Percentiles rank a stretch among this genome's conserved stretches.
These are phyloP conservation scores for Pipra filicauda DNA, from an alignment of 2,113 vertebrate genomes.

Conservation along the genomic window DNA sequence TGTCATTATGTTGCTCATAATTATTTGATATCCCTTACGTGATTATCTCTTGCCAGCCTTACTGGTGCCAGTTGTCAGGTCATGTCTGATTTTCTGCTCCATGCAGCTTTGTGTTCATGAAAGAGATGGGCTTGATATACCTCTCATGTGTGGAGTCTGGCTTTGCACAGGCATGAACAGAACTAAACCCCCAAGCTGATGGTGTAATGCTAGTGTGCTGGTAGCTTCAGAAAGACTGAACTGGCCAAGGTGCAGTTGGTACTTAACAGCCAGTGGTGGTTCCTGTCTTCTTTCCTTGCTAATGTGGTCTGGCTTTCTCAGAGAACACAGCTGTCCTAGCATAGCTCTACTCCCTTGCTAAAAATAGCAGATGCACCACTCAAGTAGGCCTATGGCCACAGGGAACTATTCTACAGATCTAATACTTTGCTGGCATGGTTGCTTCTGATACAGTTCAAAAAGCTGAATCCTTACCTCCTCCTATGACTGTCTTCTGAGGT, in stretches of 20 bases:
- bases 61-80: not conserved
- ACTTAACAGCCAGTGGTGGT: not conserved
- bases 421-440: not conserved
- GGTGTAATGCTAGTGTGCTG: not conserved
- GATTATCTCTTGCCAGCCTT: not conserved
- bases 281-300: not conserved
- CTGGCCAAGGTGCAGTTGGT: not conserved
- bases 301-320: not conserved
- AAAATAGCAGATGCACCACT: not conserved
- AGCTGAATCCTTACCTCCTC: not conserved
- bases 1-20: conserved; percentile 7
- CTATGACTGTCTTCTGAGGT: not conserved
- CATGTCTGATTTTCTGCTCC: not conserved
- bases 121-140: not conserved
- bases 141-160: not conserved
- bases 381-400: not conserved
- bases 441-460: not conserved
- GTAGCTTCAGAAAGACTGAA: not conserved
- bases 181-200: not conserved
- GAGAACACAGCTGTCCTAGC: not conserved
- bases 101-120: not conserved
- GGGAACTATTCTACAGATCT: not conserved
- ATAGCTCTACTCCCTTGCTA: not conserved
- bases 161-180: not conserved
- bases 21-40: not conserved